These are phyloP conservation scores for Eurypyga helias DNA, from an alignment of 2,113 vertebrate genomes.

Conservation along the genomic window DNA sequence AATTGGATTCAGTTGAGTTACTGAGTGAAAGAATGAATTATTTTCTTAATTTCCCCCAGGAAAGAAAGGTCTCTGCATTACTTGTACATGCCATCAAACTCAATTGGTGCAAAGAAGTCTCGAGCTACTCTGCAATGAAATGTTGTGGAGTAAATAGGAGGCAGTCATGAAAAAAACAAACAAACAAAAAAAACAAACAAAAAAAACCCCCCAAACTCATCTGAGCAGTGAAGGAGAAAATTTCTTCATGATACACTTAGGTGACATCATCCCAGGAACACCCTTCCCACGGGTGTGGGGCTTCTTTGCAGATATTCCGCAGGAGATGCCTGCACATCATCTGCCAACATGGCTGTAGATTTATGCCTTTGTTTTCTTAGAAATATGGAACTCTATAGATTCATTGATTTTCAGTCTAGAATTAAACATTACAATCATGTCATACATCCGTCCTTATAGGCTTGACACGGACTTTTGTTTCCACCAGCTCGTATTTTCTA, in stretches of 20 bases:
- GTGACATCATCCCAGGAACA: background rate
- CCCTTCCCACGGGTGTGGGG: background rate
- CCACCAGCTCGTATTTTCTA: background rate
- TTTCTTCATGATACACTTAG: background rate
- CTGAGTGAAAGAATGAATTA: conserved; percentile 36
- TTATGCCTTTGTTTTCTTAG: background rate
- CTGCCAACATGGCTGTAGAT: background rate
- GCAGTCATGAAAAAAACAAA: background rate
- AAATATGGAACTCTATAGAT: background rate
- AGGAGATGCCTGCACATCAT: background rate
- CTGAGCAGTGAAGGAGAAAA: background rate
- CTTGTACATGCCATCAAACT: background rate
- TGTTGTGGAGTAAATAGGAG: background rate
- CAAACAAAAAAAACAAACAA: too few species aligned
- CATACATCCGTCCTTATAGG: background rate
- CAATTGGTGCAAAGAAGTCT: background rate
- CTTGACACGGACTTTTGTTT: background rate
- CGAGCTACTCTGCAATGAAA: background rate
- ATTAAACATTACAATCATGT: background rate
- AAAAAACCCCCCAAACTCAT: too few species aligned
- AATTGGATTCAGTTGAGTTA: conserved; percentile 21
- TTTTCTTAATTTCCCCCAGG: conserved; percentile 55
- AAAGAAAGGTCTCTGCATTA: conserved; percentile 29
- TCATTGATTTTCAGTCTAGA: background rate
- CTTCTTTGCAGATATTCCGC: background rate